Conservation (phyloP, 2,797 vertebrate genomes). For the Tragelaphus eurycerus region DNA sequence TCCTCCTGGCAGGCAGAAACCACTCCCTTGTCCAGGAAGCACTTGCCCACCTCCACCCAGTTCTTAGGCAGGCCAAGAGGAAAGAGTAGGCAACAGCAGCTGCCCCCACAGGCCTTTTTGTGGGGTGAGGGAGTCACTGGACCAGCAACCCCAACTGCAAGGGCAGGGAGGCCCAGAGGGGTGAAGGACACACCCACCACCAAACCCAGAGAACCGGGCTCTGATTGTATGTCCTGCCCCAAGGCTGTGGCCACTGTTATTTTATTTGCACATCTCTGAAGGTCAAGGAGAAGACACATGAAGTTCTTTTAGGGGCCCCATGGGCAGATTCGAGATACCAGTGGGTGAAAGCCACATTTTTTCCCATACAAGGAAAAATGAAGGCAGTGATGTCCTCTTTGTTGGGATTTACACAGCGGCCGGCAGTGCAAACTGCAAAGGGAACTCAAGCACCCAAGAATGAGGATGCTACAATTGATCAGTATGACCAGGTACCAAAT, state of each 20-base stretch:
- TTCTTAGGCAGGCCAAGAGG: neutral
- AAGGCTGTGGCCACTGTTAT: neutral
- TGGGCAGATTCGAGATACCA: neutral
- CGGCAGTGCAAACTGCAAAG: neutral
- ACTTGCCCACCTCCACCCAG: neutral
- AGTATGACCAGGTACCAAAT: fast-evolving
- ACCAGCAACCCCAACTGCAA: neutral
- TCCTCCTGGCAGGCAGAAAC: neutral
- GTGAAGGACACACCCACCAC: neutral
- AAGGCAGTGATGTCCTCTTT: neutral
- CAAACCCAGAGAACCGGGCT: neutral
- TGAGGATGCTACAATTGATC: neutral
- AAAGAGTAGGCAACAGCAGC: neutral
- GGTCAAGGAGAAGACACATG: neutral
- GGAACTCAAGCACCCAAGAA: neutral
- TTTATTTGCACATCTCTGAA: neutral
- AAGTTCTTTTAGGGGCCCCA: neutral
- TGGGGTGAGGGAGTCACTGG: too few relatives aligned
- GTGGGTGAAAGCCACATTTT: neutral
- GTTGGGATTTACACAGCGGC: neutral
- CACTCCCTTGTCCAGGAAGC: neutral
- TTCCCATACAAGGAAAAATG: neutral
- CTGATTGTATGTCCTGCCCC: neutral
- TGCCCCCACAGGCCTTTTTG: neutral
- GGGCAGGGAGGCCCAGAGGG: neutral